Percentiles rank a stretch among this genome's conserved stretches.
Evolutionary conservation across 2,797 vertebrate genomes (phyloP).

Genomic region (Hoplostethus mediterraneus): DNA sequence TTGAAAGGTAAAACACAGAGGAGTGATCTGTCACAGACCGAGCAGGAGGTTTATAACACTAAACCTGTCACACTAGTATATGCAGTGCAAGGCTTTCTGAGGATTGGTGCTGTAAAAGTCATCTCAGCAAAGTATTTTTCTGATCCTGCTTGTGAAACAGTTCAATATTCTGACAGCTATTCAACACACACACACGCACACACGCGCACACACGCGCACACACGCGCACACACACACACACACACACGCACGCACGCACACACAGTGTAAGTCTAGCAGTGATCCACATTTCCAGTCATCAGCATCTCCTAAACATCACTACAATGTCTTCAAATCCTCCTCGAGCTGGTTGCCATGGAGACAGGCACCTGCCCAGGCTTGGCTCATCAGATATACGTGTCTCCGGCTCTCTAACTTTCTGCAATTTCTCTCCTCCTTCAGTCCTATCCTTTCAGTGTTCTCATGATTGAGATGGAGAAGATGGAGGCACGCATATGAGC

Average conservation of each 20-base stretch:
- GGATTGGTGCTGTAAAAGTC: slow-evolving; percentile 65
- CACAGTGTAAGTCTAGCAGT: slow-evolving; percentile 1
- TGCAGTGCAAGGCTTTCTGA: slow-evolving; percentile 59
- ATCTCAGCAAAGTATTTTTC: slow-evolving; percentile 49
- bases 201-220: slow-evolving; percentile 24
- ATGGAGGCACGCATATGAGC: background rate
- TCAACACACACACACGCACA: slow-evolving; percentile 36
- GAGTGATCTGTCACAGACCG: slow-evolving; percentile 53
- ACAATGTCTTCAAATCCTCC: slow-evolving; percentile 30
- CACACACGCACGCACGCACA: slow-evolving; percentile 15
- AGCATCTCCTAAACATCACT: slow-evolving; percentile 46
- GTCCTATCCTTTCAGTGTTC: background rate
- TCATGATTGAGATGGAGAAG: too few species aligned
- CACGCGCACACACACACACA: slow-evolving; percentile 30
- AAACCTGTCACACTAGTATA: slow-evolving; percentile 60
- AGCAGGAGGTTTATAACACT: slow-evolving; percentile 26
- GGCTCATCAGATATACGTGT: slow-evolving; percentile 5
- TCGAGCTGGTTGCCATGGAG: slow-evolving; percentile 68
- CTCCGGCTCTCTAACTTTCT: slow-evolving; percentile 20
- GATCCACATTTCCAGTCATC: slow-evolving; percentile 41
- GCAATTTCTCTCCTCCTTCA: background rate
- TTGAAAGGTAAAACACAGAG: slow-evolving; percentile 4
- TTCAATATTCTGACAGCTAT: slow-evolving; percentile 54
- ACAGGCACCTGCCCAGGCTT: slow-evolving; percentile 48
- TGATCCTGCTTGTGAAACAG: slow-evolving; percentile 54